These are phyloP conservation scores for Acanthoscelides obtectus DNA, from an alignment of 2,888 invertebrate genomes.

Conservation along the genomic window DNA sequence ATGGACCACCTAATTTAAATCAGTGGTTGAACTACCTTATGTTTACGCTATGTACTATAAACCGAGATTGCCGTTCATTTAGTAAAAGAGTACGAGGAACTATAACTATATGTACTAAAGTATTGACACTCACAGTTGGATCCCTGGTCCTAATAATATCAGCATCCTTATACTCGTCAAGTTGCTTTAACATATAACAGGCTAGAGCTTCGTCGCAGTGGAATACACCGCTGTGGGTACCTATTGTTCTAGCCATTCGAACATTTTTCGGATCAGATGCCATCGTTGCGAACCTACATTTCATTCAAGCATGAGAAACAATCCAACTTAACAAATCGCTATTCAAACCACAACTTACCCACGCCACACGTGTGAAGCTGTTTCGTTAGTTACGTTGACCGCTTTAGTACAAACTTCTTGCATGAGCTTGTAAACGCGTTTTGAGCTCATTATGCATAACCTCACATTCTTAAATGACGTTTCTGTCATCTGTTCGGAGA, in stretches of 20 bases:
- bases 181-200: constrained; percentile 79
- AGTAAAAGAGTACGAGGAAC: too few relatives aligned
- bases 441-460: neutral
- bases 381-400: neutral
- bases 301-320: neutral
- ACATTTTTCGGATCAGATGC: constrained; percentile 37
- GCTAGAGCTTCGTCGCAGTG: constrained; percentile 96
- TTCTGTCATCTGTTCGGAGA: neutral
- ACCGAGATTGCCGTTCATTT: too few relatives aligned
- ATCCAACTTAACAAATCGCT: neutral
- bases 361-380: neutral
- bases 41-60: too few relatives aligned
- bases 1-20: too few relatives aligned
- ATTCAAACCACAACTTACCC: neutral
- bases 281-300: constrained; percentile 41
- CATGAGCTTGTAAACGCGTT: neutral
- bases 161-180: constrained; percentile 78
- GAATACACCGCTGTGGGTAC: constrained; percentile 78
- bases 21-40: too few relatives aligned
- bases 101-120: too few relatives aligned
- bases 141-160: constrained; percentile 69
- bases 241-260: constrained; percentile 52
- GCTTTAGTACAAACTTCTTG: neutral
- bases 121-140: constrained; percentile 41
- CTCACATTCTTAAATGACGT: neutral